Evolutionary conservation across 1,140 invertebrate species (phyloP), one percentile per base, ranked within the genome.

Genomic region (Drosophila saltans): DNA sequence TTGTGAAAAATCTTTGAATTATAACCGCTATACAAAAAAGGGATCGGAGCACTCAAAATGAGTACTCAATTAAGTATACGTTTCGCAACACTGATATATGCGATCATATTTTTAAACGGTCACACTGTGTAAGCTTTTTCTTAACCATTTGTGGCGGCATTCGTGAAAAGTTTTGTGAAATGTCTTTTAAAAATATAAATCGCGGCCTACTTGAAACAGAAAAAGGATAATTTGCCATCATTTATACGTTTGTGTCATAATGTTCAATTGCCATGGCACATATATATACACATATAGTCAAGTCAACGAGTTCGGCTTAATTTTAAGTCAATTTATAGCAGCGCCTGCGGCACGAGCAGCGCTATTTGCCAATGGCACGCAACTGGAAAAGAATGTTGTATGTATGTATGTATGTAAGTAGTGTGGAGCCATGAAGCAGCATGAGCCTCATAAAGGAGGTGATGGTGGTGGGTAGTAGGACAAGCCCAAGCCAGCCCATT

Each of bases 271-370:
- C 57, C 74, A 77, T 77, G 74, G 61, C 40, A 77, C 48, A 36
- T 67, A 45, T 67, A 45, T 16, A 48, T 24, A 48, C 6, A 6
- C 6, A 36, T 48, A 52, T 52, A 52, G 45, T 52, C 21, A 52
- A 39, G 57, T 76, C 59, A 72, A 68, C 60, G 74, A 76, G 60
- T 62, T 66, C 66, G 40, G 66, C 66, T 73, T 69, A 73, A 77
- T 75, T 75, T 75, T 75, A 71, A 75, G 66, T 69, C 74, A 77
- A 73, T 77, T 77, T 77, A 77, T 77, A 45, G 74, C 70, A 68
- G 70, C 74, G 70, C 74, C 70, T 73, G 36, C 30, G 45, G 55
- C 56, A 40, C 16, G 59, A 41, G 61, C 70, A 73, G 73, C 45
- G 45, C 45, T 76, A 76, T 76, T 76, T 73, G 74, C 62, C 9